Percentiles rank a stretch among this genome's conserved stretches.
Conservation (phyloP, 2,113 vertebrate genomes). For the Gracilinanus agilis region DNA sequence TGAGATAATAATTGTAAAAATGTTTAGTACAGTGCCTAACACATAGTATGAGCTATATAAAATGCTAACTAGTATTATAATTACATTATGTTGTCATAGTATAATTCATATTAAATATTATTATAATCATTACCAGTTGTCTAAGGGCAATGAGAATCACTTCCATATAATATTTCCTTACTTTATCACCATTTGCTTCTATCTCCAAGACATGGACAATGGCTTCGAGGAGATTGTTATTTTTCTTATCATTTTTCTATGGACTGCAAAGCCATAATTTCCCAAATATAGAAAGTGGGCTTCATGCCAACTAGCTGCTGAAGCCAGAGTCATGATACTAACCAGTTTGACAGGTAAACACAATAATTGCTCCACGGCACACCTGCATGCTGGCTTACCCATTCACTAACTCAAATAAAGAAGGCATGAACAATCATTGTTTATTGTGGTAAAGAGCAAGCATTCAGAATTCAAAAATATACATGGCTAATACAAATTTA, state of each 20-base stretch:
- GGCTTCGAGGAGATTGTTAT: neutral
- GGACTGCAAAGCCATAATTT: neutral
- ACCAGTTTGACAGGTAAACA: conserved; percentile 3
- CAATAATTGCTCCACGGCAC: neutral
- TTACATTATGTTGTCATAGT: neutral
- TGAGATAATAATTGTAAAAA: neutral
- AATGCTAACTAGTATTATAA: neutral
- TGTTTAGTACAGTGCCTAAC: neutral
- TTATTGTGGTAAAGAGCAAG: neutral
- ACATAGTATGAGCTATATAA: neutral
- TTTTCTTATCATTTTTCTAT: neutral
- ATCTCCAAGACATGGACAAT: neutral
- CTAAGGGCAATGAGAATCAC: neutral
- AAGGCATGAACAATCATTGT: neutral
- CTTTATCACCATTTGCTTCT: neutral
- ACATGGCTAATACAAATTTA: neutral
- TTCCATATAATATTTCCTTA: neutral
- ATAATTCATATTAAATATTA: neutral
- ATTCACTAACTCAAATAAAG: neutral
- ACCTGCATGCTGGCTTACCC: neutral
- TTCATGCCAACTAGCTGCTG: neutral
- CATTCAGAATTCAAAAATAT: conserved; percentile 23
- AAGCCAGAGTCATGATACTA: neutral
- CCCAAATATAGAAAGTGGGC: neutral
- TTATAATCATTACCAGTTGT: neutral